Evolutionary conservation across 1,140 invertebrate genomes (phyloP).

Genomic region (Lepidurus couesii): DNA sequence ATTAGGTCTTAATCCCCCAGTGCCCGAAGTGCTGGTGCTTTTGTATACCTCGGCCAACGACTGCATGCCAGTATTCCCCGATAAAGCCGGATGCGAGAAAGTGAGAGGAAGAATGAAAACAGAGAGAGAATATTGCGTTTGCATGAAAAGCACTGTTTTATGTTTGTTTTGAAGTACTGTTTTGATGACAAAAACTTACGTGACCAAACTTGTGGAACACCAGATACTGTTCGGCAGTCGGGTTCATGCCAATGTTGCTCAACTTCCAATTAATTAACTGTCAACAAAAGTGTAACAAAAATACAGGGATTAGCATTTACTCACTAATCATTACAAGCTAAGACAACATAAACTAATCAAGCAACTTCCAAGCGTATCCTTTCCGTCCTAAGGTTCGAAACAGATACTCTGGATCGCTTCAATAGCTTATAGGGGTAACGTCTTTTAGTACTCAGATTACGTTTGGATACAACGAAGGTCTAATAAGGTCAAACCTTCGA

Average conservation of each 20-base stretch:
- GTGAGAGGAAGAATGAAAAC: conserved; percentile 25
- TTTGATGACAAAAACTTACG: conserved; percentile 58
- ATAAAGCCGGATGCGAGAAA: conserved; percentile 23
- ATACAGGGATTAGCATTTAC: neutral
- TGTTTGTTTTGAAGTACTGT: conserved; percentile 14
- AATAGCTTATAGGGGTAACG: no score
- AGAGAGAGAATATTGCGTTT: conserved; percentile 16
- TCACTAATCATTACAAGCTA: neutral
- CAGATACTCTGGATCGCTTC: no score
- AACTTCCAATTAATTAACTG: conserved; percentile 68
- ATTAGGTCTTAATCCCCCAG: neutral
- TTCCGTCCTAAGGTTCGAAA: neutral
- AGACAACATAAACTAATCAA: neutral
- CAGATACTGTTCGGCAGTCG: conserved; percentile 74
- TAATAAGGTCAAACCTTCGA: no score
- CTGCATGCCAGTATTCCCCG: conserved; percentile 25
- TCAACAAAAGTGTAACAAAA: neutral
- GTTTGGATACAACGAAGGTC: no score
- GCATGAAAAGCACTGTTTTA: conserved; percentile 24
- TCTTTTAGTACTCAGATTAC: no score
- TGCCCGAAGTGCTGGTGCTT: neutral
- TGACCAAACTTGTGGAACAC: conserved; percentile 86
- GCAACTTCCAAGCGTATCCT: neutral
- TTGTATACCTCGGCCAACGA: neutral
- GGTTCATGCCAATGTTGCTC: conserved; percentile 54